Base-by-base conservation (phyloP, 2,113 vertebrate genomes). In the Monopterus albus region DNA sequence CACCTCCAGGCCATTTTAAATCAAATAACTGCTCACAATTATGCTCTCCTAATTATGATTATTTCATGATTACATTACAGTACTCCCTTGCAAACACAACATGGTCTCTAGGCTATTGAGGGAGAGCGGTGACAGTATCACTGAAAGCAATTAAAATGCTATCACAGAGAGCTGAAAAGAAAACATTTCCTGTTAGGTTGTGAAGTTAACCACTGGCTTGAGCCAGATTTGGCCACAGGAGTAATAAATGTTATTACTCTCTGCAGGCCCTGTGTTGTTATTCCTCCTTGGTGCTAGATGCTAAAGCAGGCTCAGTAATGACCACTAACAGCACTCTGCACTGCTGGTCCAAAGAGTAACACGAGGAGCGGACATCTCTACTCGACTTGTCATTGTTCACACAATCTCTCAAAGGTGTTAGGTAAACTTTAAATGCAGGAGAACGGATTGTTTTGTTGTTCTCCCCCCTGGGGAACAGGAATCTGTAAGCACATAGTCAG, bases 81-180 rank as follows among this genome's bases (percentile, higher is more conserved):
- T 9, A 55, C 71, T 82, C 51, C 60, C 64, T 42, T 4, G 46
- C 35, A 78, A 79, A 76, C 74, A 71, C 72, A 72, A 78, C 70
- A 51, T 3, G 59, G 62, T 73, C 88, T 71, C 56, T n/a, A 4
- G 82, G 77, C 74, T 49, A 47, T 52, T 29, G 69, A 25, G 50
- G 61, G 26, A 70, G 59, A 46, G 71, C 81, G 84, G 88, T 85
- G 88, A 86, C 83, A 18, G 65, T 83, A 81, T 88, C 84, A 71
- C 56, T 45, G 58, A 66, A 88, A 82, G 81, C 89, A 91, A 90
- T 91, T 91, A 92, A 88, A 91, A 86, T 83, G 81, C 82, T 53
- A 85, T 88, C 76, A 79, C 45, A 72, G 57, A 35, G 42, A 80
- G 71, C 64, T 31, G 76, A 52, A 82, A 84, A 79, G 76, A 64